Evolutionary conservation across 2,888 invertebrate genomes (phyloP).

Genomic region (Pristionchus maxplancki): DNA sequence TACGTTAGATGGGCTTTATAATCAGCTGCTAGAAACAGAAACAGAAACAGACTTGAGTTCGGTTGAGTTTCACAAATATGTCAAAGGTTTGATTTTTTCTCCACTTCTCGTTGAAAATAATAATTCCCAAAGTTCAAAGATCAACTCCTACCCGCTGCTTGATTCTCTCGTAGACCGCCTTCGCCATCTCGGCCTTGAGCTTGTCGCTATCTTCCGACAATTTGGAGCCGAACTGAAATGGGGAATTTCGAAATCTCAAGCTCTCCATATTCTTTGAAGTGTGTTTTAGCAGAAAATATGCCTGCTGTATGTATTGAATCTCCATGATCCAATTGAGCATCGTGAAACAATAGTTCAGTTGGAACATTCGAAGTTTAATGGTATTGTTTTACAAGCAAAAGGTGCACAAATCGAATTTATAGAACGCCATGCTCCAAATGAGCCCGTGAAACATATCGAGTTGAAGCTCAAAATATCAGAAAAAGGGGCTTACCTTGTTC

Average conservation of each 20-base stretch:
- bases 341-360: too few relatives aligned
- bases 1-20: not conserved
- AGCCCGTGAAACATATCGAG: too few relatives aligned
- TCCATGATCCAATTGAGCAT: too few relatives aligned
- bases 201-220: not conserved
- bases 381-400: too few relatives aligned
- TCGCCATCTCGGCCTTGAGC: constrained; percentile 9
- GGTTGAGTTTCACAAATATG: not conserved
- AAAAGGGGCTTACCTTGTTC: not conserved
- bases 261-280: too few relatives aligned
- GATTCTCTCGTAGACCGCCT: not conserved
- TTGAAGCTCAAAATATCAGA: too few relatives aligned
- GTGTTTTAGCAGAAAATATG: too few relatives aligned
- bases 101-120: too few relatives aligned
- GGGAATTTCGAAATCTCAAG: not conserved
- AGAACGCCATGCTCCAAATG: too few relatives aligned
- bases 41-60: not conserved
- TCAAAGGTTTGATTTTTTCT: not conserved
- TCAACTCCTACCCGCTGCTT: constrained; percentile 2
- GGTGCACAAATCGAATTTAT: too few relatives aligned
- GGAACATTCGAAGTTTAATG: too few relatives aligned
- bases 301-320: too few relatives aligned
- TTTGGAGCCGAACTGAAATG: not conserved
- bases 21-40: not conserved
- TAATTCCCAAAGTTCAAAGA: not conserved